phyloP scores from a whole-genome alignment of 2,113 vertebrate species.

The Sphaerodactylus townsendi region DNA sequence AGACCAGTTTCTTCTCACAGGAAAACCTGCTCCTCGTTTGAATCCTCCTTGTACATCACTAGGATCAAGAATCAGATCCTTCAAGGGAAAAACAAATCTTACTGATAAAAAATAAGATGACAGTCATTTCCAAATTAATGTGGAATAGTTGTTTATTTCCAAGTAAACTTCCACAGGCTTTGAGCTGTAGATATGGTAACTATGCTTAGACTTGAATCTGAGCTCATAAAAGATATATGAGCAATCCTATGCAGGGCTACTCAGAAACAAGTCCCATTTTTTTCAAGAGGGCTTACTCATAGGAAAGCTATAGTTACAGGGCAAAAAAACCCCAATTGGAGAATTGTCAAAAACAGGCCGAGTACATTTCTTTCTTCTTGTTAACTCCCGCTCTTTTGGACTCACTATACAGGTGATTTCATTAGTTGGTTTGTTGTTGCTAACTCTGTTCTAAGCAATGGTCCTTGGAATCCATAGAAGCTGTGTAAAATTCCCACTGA shows the following conservation, averaged over 20 bases:
- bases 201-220: neutral
- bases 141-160: neutral
- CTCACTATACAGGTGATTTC: neutral
- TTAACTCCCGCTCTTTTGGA: neutral
- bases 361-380: neutral
- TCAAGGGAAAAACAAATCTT: neutral
- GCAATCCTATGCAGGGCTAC: too few species aligned
- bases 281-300: too few species aligned
- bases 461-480: too few species aligned
- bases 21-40: neutral
- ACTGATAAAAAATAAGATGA: neutral
- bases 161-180: neutral
- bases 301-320: neutral
- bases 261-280: too few species aligned
- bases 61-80: neutral
- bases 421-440: neutral
- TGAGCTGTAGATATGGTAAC: neutral
- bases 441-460: neutral
- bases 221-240: neutral
- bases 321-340: neutral
- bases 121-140: neutral
- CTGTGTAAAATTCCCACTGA: too few species aligned
- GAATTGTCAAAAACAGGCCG: too few species aligned
- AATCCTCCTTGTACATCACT: neutral
- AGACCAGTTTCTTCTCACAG: neutral